Base-by-base conservation (phyloP, 2,797 vertebrate species). In the Hipposideros larvatus region DNA sequence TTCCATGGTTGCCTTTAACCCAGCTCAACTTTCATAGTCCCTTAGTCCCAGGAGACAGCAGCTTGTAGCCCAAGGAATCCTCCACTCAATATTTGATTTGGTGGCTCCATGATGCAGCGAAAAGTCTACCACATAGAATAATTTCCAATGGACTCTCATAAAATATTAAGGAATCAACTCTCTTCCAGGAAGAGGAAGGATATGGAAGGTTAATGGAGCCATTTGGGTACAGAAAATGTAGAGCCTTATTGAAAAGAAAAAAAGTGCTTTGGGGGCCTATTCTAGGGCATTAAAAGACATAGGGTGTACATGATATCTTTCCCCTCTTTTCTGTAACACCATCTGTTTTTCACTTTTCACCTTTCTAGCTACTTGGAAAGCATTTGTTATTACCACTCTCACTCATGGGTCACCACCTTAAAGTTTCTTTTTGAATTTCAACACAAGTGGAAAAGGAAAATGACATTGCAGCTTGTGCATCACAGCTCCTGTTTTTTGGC, bases 41-140 rank as follows among this genome's bases (percentile, higher is more conserved):
- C 37, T 31, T 31, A 53, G 18, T 48, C 61, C n/a, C 22, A 13
- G 66, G 48, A 89, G 89, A 90, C 10, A 93, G 19, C 26, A 75
- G 9, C 16, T 41, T 89, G 48, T 87, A 75, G 5, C 8, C 28
- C 10, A 11, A 24, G 19, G 22, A 91, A 82, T 16, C 13, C 31
- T 65, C 37, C 68, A 15, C 53, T 53, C 92, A 77, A 87, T 37
- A 63, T 51, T 71, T 78, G 91, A 87, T n/a, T 88, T 95, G 73
- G 28, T 95, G 80, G 48, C 22, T 78, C 19, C 59, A 16, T 66
- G 74, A 78, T 82, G 55, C 21, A 82, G 66, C 46, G 41, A 59
- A 73, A 87, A 78, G 57, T 73, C n/a, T 92, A n/a, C 53, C 14
- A 70, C 19, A 28, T 9, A 77, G 53, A 84, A 66, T 53, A 34